Percentiles rank a stretch among this genome's conserved stretches.
These are phyloP conservation scores for Strongylocentrotus purpuratus DNA, from an alignment of 35 echinoderm and acorn worm genomes.

Conservation along the genomic window DNA sequence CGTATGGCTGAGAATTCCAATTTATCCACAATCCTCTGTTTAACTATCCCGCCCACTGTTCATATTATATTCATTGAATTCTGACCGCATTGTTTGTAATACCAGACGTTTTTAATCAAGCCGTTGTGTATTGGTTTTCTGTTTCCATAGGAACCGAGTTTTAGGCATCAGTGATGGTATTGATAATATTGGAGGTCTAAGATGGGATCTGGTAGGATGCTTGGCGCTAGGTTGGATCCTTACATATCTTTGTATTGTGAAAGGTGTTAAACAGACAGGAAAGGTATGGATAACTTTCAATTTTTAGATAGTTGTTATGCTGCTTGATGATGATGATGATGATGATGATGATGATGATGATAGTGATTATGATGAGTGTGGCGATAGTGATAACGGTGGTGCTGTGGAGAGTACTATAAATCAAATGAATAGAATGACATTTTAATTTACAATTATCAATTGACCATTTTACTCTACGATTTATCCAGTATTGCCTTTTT, in stretches of 20 bases:
- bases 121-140: constrained; percentile 31
- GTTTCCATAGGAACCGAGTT: constrained; percentile 67
- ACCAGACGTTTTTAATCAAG: not conserved
- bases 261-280: constrained; percentile 85
- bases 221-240: constrained; percentile 72
- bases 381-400: not conserved
- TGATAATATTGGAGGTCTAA: constrained; percentile 64
- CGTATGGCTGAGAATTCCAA: not conserved
- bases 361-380: constrained; percentile 50
- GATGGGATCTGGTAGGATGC: constrained; percentile 80
- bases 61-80: not conserved
- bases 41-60: not conserved
- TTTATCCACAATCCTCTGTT: not conserved
- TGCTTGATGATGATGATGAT: not conserved
- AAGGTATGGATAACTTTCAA: constrained; percentile 61
- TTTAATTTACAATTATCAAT: no score
- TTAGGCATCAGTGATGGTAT: constrained; percentile 71
- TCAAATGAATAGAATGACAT: no score
- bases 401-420: not conserved
- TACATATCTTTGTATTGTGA: constrained; percentile 89
- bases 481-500: no score
- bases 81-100: not conserved
- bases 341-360: constrained; percentile 36
- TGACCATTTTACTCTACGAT: no score
- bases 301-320: not conserved